These are phyloP conservation scores for Coregonus suidteri DNA, from an alignment of 2,797 vertebrate genomes.

Conservation along the genomic window DNA sequence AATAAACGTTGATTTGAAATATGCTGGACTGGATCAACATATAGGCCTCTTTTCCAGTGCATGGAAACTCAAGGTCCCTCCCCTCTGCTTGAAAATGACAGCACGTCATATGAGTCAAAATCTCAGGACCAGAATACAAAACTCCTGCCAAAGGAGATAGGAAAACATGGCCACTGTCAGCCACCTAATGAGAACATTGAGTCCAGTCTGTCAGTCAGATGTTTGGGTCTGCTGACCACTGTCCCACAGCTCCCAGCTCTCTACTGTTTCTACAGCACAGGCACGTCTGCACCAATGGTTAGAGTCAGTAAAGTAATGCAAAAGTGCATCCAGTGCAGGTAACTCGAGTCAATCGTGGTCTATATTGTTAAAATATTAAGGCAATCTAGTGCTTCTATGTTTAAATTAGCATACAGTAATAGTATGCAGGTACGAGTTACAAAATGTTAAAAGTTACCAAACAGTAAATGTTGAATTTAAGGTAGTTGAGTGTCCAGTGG, in stretches of 20 bases:
- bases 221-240: background rate
- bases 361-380: background rate
- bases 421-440: too few relatives aligned
- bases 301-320: background rate
- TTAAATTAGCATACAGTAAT: background rate
- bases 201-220: conserved; percentile 1
- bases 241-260: background rate
- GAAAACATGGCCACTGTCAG: background rate
- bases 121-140: background rate
- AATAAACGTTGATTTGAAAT: background rate
- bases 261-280: background rate
- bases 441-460: too few relatives aligned
- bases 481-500: background rate
- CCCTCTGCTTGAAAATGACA: background rate
- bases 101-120: background rate
- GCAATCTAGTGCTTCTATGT: background rate
- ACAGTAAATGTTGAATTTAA: background rate
- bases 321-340: background rate
- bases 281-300: background rate
- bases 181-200: conserved; percentile 4
- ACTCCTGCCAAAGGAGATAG: background rate
- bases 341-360: background rate
- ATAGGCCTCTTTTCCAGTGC: background rate
- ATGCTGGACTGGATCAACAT: background rate
- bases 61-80: background rate